Conservation (phyloP, 2,888 invertebrate genomes). For the Drosophila barbarae region DNA sequence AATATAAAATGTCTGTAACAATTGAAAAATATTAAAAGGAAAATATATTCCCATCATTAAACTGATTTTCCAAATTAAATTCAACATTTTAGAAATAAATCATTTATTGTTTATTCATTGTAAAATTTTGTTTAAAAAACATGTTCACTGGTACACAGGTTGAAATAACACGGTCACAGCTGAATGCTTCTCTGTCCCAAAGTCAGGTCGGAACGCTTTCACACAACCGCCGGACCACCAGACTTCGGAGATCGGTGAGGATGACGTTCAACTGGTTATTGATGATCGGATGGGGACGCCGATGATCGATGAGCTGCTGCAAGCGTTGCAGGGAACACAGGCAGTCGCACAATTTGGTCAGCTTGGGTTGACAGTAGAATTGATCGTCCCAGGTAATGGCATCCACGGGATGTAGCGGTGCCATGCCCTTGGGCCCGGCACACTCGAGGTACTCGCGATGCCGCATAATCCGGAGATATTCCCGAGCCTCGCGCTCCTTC, state of each 20-base stretch:
- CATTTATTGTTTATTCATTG: constrained; percentile 8
- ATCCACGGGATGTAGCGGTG: constrained; percentile 29
- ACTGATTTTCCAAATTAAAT: neutral
- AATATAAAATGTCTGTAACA: no score
- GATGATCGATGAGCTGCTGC: constrained; percentile 39
- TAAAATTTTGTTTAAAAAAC: constrained; percentile 15
- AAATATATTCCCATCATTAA: no score
- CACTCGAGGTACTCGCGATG: constrained; percentile 3
- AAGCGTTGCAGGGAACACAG: constrained; percentile 47
- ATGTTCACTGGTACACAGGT: constrained; percentile 1
- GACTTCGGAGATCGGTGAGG: constrained; percentile 44
- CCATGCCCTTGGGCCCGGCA: neutral
- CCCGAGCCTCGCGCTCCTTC: constrained; percentile 21
- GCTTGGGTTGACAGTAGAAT: constrained; percentile 22
- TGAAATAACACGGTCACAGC: neutral
- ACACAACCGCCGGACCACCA: constrained; percentile 49
- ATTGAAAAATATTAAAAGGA: no score
- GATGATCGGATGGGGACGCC: constrained; percentile 20
- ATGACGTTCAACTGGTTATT: constrained; percentile 37
- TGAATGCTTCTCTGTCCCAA: neutral
- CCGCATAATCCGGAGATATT: constrained; percentile 28
- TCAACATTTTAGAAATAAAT: neutral
- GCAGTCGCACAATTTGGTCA: constrained; percentile 46
- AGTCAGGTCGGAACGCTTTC: constrained; percentile 25
- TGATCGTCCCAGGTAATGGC: constrained; percentile 15